Conservation (phyloP, 2,113 vertebrate genomes). For the Platysternon megacephalum region DNA sequence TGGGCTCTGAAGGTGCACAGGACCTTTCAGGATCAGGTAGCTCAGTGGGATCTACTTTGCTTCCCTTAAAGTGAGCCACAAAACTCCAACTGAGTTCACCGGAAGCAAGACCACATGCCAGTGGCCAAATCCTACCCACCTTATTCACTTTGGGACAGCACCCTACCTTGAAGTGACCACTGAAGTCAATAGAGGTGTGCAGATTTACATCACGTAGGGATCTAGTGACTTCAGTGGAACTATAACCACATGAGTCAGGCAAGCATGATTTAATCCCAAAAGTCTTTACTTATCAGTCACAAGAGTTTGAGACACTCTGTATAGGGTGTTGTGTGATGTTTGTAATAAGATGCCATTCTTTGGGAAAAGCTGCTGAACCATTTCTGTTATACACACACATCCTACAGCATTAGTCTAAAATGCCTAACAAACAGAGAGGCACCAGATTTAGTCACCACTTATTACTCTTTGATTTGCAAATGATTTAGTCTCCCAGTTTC, state of each 20-base stretch:
- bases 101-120: not conserved
- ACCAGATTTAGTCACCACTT: not conserved
- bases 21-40: not conserved
- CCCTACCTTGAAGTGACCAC: not conserved
- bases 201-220: not conserved
- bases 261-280: not conserved
- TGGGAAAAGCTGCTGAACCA: not conserved
- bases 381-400: not conserved
- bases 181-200: not conserved
- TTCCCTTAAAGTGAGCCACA: not conserved
- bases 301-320: not conserved
- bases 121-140: not conserved
- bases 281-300: not conserved
- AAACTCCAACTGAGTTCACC: not conserved
- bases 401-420: not conserved
- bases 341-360: not conserved
- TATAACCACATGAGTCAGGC: not conserved
- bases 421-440: not conserved
- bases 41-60: not conserved
- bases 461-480: not conserved
- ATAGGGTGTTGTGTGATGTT: not conserved
- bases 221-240: not conserved
- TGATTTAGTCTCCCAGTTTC: not conserved
- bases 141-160: not conserved
- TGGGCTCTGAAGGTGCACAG: not conserved